Evolutionary conservation across 2,888 invertebrate genomes (phyloP).

Genomic region (Nomada fabriciana): DNA sequence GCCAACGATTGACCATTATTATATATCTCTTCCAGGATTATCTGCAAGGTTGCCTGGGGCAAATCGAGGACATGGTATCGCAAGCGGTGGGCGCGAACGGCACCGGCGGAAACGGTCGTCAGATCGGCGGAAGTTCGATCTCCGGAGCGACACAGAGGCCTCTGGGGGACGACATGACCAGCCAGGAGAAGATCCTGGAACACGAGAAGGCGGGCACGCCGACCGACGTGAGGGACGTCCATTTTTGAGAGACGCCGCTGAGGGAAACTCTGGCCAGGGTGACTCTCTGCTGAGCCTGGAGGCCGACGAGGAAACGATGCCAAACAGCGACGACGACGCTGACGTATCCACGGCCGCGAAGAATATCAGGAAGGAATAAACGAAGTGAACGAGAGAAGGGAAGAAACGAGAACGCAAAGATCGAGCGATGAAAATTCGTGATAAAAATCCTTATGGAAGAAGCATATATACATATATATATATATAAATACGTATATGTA

Average conservation of each 20-base stretch:
- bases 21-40: slow-evolving; percentile 89
- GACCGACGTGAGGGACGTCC: slow-evolving; percentile 94
- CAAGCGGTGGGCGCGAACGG: slow-evolving; percentile 84
- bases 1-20: neutral
- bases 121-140: slow-evolving; percentile 67
- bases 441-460: slow-evolving; percentile 7
- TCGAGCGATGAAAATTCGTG: neutral
- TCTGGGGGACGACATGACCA: slow-evolving; percentile 82
- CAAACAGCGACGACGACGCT: slow-evolving; percentile 48
- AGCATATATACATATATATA: neutral
- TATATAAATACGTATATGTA: too few relatives aligned
- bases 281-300: slow-evolving; percentile 67
- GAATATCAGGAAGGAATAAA: neutral
- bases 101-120: slow-evolving; percentile 82
- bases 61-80: slow-evolving; percentile 92
- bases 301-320: slow-evolving; percentile 46
- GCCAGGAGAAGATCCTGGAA: slow-evolving; percentile 85
- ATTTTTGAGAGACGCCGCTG: slow-evolving; percentile 85
- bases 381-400: neutral
- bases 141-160: slow-evolving; percentile 73
- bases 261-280: slow-evolving; percentile 66
- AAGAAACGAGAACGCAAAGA: neutral
- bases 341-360: slow-evolving; percentile 37
- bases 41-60: slow-evolving; percentile 91
- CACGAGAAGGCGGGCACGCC: slow-evolving; percentile 91